Percentiles rank a stretch among this genome's conserved stretches.
Evolutionary conservation across 2,888 invertebrate genomes (phyloP).

Genomic region (Acleris emargana): DNA sequence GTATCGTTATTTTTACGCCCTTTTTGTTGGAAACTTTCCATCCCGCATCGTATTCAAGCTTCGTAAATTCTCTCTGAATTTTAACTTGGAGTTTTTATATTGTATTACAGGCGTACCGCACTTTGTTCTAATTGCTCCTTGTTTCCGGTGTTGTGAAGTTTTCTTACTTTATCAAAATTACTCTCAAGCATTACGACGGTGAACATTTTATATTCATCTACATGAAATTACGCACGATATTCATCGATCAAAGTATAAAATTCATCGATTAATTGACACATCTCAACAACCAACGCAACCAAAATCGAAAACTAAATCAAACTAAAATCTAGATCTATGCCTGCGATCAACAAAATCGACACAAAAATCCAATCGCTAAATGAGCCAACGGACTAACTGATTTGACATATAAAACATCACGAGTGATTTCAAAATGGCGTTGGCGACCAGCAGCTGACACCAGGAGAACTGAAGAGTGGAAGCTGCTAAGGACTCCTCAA

Average conservation of each 20-base stretch:
- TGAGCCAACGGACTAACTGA: conserved; percentile 56
- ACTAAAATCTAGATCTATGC: conserved; percentile 17
- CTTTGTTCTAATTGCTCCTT: conserved; percentile 31
- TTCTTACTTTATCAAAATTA: conserved; percentile 8
- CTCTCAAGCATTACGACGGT: too few relatives aligned
- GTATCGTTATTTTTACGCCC: conserved; percentile 44
- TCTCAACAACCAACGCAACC: conserved; percentile 42
- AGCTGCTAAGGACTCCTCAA: conserved; percentile 69
- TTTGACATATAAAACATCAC: conserved; percentile 59
- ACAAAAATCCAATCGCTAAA: conserved; percentile 44
- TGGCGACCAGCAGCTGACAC: conserved; percentile 77
- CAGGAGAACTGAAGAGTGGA: conserved; percentile 71
- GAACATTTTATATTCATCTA: too few relatives aligned
- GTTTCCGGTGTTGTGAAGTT: conserved; percentile 22
- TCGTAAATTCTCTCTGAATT: conserved; percentile 24
- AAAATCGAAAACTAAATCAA: conserved; percentile 8
- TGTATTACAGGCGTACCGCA: conserved; percentile 25
- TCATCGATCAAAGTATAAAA: not conserved
- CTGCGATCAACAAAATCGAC: conserved; percentile 16
- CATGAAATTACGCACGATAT: not conserved
- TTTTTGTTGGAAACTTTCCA: conserved; percentile 25
- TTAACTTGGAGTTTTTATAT: conserved; percentile 30
- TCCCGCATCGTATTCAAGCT: conserved; percentile 16
- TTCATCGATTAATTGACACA: conserved; percentile 53
- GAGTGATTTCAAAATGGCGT: conserved; percentile 81